These are phyloP conservation scores for Umimayanthus kanabou DNA, from an alignment of 92 coral and sea anemone species.

Conservation along the genomic window DNA sequence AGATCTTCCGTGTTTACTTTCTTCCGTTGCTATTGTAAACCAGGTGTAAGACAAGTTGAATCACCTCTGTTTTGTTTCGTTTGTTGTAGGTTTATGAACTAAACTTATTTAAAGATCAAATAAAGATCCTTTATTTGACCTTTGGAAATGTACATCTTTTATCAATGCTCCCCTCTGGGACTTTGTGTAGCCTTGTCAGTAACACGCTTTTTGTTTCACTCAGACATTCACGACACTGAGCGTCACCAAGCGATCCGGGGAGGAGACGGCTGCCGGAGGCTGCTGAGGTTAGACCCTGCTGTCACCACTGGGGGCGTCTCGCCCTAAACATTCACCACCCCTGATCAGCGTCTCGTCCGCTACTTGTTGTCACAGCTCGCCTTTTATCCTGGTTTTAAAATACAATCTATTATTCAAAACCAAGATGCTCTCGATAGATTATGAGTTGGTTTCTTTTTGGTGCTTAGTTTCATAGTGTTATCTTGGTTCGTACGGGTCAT, in stretches of 20 bases:
- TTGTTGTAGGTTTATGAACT: too few species aligned
- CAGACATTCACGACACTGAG: slow-evolving; percentile 85
- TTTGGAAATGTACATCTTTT: background rate
- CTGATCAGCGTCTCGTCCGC: background rate
- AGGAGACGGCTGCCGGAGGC: slow-evolving; percentile 70
- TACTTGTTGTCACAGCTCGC: background rate
- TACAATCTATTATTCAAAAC: background rate
- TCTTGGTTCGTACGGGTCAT: too few species aligned
- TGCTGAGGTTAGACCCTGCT: slow-evolving; percentile 99
- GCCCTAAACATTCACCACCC: background rate
- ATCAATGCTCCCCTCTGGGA: background rate
- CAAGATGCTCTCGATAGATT: background rate
- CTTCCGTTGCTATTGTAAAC: too few species aligned
- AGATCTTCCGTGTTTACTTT: too few species aligned
- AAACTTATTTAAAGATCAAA: too few species aligned
- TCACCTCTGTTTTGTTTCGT: too few species aligned
- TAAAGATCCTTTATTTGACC: too few species aligned
- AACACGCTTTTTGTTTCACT: background rate
- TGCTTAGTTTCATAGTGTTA: too few species aligned
- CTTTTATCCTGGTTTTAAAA: background rate
- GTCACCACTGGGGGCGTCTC: slow-evolving; percentile 43
- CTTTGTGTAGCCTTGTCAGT: background rate
- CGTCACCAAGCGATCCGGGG: slow-evolving; percentile 86
- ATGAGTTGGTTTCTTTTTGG: background rate
- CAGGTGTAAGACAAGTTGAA: too few species aligned